Percentiles rank a stretch among this genome's conserved stretches.
phyloP scores from a whole-genome alignment of 35 echinoderm and acorn worm genomes.

The Apostichopus japonicus region DNA sequence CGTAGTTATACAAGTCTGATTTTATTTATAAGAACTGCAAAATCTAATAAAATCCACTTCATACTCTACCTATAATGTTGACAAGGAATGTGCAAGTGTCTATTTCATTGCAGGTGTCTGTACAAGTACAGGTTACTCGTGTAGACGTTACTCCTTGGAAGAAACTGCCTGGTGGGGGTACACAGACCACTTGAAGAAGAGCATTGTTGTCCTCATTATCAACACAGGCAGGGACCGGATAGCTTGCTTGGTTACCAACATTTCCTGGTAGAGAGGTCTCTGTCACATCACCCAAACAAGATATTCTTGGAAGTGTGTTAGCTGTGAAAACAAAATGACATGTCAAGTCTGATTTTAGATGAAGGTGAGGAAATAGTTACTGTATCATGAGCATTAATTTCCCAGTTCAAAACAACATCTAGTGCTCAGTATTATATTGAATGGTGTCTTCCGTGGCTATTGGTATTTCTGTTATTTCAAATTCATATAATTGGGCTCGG shows the following conservation, averaged over 20 bases:
- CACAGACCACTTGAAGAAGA: not conserved
- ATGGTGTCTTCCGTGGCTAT: too few species aligned
- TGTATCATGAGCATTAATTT: too few species aligned
- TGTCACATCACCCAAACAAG: not conserved
- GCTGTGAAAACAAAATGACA: not conserved
- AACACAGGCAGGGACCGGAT: too few species aligned
- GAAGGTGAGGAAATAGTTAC: too few species aligned
- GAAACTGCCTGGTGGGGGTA: not conserved
- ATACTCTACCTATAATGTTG: not conserved
- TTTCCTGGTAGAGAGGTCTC: not conserved
- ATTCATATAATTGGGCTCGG: too few species aligned
- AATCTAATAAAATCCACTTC: too few species aligned
- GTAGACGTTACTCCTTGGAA: not conserved
- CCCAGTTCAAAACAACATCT: too few species aligned
- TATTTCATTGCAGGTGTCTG: not conserved
- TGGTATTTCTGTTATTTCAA: too few species aligned
- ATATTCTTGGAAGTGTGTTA: not conserved
- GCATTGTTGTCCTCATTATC: not conserved
- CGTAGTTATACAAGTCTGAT: too few species aligned
- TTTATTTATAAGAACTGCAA: too few species aligned
- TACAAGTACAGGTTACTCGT: not conserved
- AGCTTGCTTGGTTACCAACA: not conserved
- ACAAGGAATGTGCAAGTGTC: not conserved
- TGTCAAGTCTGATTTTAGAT: too few species aligned
- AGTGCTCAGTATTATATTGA: too few species aligned